These are phyloP conservation scores for Aplochiton taeniatus DNA, from an alignment of 2,797 vertebrate species.

Conservation along the genomic window DNA sequence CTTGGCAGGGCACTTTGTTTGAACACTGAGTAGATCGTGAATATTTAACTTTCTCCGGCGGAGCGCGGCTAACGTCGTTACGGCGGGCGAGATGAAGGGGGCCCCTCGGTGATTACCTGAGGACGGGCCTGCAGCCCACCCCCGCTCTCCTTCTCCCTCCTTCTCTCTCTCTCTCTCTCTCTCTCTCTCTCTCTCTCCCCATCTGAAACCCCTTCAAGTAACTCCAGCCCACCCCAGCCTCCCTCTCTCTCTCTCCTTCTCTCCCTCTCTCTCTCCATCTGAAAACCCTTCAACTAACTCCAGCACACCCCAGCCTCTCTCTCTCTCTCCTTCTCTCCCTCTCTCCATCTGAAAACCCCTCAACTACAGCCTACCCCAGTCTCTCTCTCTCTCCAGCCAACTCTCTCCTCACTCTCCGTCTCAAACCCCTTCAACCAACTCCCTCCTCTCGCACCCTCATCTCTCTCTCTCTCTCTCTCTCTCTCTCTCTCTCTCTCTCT, in stretches of 20 bases:
- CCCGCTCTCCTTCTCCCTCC: constrained; percentile 8
- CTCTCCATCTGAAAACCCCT: constrained; percentile 11
- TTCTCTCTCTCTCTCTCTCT: constrained; percentile 16
- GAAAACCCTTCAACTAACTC: not conserved
- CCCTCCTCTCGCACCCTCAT: constrained; percentile 15
- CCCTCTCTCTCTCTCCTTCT: constrained; percentile 39
- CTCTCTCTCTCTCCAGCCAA: constrained; percentile 6
- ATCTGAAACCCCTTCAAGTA: constrained; percentile 12
- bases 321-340: constrained; percentile 19
- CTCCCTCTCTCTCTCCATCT: constrained; percentile 8
- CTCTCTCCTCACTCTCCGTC: constrained; percentile 8
- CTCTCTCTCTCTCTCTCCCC: not conserved
- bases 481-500: not conserved
- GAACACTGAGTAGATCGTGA: constrained; percentile 74
- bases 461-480: not conserved
- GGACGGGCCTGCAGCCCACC: constrained; percentile 34
- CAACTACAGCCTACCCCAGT: not conserved
- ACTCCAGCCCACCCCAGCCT: constrained; percentile 35
- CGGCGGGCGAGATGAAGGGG: constrained; percentile 65
- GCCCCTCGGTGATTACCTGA: constrained; percentile 56
- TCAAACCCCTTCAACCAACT: constrained; percentile 19
- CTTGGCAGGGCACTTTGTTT: constrained; percentile 77
- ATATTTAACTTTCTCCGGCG: constrained; percentile 73
- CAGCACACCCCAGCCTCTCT: not conserved
- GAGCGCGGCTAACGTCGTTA: constrained; percentile 52